These are phyloP conservation scores for Gobio gobio DNA, from an alignment of 2,113 vertebrate genomes.

Conservation along the genomic window DNA sequence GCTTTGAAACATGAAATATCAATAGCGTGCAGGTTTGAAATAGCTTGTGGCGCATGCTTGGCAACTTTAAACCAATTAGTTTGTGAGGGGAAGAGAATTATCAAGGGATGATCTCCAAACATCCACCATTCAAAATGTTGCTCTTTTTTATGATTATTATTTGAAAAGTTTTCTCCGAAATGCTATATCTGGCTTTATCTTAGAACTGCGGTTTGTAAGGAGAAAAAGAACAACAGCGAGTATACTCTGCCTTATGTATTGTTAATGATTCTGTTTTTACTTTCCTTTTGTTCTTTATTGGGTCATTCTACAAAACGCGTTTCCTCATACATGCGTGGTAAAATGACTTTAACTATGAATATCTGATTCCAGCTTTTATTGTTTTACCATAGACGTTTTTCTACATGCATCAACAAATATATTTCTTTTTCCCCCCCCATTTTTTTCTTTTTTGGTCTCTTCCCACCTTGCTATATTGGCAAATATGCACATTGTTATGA, in stretches of 20 bases:
- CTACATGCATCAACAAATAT: neutral
- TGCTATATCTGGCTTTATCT: constrained; percentile 38
- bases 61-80: constrained; percentile 79
- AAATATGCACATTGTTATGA: neutral
- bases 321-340: neutral
- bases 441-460: neutral
- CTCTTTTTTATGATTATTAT: constrained; percentile 59
- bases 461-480: neutral
- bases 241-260: constrained; percentile 13
- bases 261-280: constrained; percentile 19
- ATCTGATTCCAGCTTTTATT: neutral
- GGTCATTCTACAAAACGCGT: neutral
- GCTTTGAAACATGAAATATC: constrained; percentile 76
- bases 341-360: constrained; percentile 4
- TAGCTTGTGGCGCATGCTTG: constrained; percentile 73
- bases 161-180: constrained; percentile 67
- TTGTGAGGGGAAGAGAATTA: constrained; percentile 65
- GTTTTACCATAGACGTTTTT: neutral
- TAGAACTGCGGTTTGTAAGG: constrained; percentile 54
- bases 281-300: neutral
- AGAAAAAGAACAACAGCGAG: neutral
- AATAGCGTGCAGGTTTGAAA: constrained; percentile 73
- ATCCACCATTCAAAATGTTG: constrained; percentile 61
- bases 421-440: neutral
- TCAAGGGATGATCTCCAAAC: constrained; percentile 71